phyloP scores from a whole-genome alignment of 2,888 invertebrate species.

The Diabrotica balteata region DNA sequence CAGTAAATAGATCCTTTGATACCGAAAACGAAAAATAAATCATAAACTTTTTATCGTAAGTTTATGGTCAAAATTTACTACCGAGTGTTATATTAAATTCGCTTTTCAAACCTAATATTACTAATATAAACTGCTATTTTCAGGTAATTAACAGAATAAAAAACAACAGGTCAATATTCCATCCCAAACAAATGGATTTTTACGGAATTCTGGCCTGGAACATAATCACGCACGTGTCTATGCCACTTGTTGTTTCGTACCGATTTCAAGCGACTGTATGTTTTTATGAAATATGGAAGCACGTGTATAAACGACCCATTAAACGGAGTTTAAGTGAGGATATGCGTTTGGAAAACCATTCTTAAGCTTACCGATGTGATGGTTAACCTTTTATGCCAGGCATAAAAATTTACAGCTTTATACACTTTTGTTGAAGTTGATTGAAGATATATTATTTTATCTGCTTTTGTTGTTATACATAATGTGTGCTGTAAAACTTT shows the following conservation, averaged over 20 bases:
- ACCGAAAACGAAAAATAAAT: too few species aligned
- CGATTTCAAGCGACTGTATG: slow-evolving; percentile 89
- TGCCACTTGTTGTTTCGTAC: slow-evolving; percentile 86
- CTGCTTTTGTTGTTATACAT: too few species aligned
- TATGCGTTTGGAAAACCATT: not conserved
- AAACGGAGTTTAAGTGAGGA: slow-evolving; percentile 14
- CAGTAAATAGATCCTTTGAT: too few species aligned
- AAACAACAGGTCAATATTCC: slow-evolving; percentile 78
- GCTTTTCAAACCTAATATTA: too few species aligned
- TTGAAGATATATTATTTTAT: too few species aligned
- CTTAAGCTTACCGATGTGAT: not conserved
- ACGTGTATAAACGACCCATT: slow-evolving; percentile 71
- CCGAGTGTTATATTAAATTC: too few species aligned
- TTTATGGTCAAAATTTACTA: too few species aligned
- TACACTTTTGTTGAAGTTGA: too few species aligned
- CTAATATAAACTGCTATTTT: not conserved
- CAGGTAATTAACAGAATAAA: slow-evolving; percentile 77
- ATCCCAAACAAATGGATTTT: slow-evolving; percentile 81
- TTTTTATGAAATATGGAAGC: slow-evolving; percentile 89
- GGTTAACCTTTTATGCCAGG: too few species aligned
- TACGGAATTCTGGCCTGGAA: slow-evolving; percentile 89
- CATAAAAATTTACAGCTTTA: too few species aligned
- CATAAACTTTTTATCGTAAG: too few species aligned
- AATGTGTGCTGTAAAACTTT: too few species aligned
- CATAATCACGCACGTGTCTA: slow-evolving; percentile 84